Evolutionary conservation across 2,797 vertebrate genomes (phyloP), one percentile per base, ranked within the genome.

Genomic region (Eospalax fontanierii): DNA sequence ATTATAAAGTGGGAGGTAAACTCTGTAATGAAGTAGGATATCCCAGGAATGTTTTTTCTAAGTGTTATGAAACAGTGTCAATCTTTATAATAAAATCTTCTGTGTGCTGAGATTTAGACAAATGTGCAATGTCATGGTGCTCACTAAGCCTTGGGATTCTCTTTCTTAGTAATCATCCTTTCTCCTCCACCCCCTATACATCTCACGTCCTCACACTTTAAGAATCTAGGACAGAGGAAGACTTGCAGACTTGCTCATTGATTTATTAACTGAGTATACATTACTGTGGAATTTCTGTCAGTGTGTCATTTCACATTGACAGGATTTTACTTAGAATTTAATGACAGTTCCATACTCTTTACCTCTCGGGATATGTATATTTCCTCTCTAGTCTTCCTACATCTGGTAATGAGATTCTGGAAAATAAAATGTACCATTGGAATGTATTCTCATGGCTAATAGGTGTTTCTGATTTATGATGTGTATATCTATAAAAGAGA

Each of bases 261-360:
- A 90, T 92, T 90, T 70, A 86, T 92, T 85, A 83, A 79, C 86
- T 83, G 93, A 70, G 81, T 75, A 54, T 59, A 50, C 71, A 71
- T 90, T 68, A 28, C 43, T 46, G 9, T 92, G 89, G 75, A 87
- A 89, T 95, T 89, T 95, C 89, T 95, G 83, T 89, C 87, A 66
- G 19, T 71, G 35, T 63, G 40, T 95, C 65, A 40, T 95, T 90
- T 95, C 65, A 92, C 79, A 66, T 24, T 94, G 91, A 83, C 87
- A 89, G 38, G 18, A 63, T 76, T 83, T 96, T 87, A 76, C 43
- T 80, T 95, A 76, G 87, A 95, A 81, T 96, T 90, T 96, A 96
- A 92, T 84, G 95, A 74, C 74, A 94, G 79, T 91, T 93, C 91
- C 91, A 65, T 94, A 66, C 83, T 89, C 30, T 80, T 65, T 76